Percentiles rank a stretch among this genome's conserved stretches.
These are phyloP conservation scores for Capromys pilorides DNA, from an alignment of 2,797 vertebrate species.

Conservation along the genomic window DNA sequence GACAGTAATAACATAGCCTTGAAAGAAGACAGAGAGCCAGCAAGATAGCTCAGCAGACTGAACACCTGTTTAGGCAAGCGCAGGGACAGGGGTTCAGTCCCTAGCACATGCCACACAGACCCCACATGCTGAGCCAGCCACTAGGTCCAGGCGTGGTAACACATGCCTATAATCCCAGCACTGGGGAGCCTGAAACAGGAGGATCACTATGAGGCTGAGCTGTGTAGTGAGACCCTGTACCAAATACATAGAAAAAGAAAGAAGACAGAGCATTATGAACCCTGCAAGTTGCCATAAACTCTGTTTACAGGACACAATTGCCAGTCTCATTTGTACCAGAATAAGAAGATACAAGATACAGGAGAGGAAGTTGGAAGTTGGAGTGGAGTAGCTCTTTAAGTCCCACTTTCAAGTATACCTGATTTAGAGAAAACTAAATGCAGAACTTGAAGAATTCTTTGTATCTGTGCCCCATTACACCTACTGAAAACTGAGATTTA, in stretches of 20 bases:
- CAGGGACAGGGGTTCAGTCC: too few species aligned
- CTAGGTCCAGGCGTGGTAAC: too few species aligned
- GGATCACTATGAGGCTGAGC: too few species aligned
- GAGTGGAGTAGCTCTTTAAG: background rate
- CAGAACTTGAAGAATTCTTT: conserved; percentile 31
- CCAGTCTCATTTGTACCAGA: background rate
- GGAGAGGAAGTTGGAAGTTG: background rate
- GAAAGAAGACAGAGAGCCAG: background rate
- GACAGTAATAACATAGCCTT: background rate
- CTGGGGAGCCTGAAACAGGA: too few species aligned
- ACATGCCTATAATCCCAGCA: too few species aligned
- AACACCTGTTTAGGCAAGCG: too few species aligned
- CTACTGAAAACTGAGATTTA: background rate
- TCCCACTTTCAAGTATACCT: background rate
- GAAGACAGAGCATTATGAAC: background rate
- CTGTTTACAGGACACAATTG: background rate
- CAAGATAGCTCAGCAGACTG: too few species aligned
- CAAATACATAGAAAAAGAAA: background rate
- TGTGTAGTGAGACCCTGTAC: too few species aligned
- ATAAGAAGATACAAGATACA: background rate
- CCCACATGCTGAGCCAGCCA: too few species aligned
- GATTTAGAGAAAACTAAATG: conserved; percentile 39
- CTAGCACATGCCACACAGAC: too few species aligned
- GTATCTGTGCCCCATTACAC: background rate
- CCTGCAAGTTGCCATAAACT: background rate